Base-by-base conservation (phyloP, 2,113 vertebrate genomes). In the Daboia siamensis region DNA sequence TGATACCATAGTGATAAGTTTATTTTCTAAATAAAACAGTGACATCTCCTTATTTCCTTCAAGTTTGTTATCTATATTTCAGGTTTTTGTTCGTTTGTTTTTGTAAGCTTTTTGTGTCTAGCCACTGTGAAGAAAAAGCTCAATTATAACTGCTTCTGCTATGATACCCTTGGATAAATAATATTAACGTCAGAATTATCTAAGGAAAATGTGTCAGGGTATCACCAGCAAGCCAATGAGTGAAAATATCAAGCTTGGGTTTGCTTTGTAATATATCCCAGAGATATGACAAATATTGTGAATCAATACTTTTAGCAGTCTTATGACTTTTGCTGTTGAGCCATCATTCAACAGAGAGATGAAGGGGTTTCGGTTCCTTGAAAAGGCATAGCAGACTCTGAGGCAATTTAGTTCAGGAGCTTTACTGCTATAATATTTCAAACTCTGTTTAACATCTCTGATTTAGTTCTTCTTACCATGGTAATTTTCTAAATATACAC, bases 11-110 rank as follows among this genome's bases (percentile, higher is more conserved):
- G 61, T 3, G 21, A 90, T 64, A 93, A 80, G 54, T 86, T 94
- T 93, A 90, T 94, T 95, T 96, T 93, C 74, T 94, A 52, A 90
- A 93, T 92, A 92, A 95, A 94, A 93, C 69, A 92, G 93, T 3
- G 90, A 74, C 59, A 8, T 86, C 59, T 59, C 95, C 86, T 96
- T 90, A 94, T 94, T 89, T 52, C 86, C 93, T 89, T 51, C 80
- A 52, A 57, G 55, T 85, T 93, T 54, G 55, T 96, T 95, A 94
- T 74, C 52, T 94, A 86, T n/a, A 92, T 94, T 91, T 11, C 88
- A 85, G 69, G 90, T 29, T 64, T 93, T 93, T 57, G 89, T 44
- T 84, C 91, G 92, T 61, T 90, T 91, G 39, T 90, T 56, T 87
- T 29, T 52, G 46, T 51, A 87, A 56, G 59, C 51, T 61, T 93